Conservation (phyloP, 2,797 vertebrate genomes). For the Euphonia xanthogaster region DNA sequence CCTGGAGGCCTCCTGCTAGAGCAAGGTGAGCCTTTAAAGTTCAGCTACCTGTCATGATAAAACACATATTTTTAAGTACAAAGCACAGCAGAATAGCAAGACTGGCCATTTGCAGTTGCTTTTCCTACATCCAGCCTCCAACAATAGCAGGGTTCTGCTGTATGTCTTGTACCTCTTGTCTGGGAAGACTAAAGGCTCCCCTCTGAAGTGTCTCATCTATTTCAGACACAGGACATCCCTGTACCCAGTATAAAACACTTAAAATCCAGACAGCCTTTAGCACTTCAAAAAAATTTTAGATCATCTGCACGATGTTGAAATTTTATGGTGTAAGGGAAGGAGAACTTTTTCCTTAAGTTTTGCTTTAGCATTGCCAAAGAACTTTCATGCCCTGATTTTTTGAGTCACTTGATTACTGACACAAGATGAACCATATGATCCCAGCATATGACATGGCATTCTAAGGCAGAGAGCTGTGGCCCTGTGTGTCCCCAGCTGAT, state of each 20-base stretch:
- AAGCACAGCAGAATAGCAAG: neutral
- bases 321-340: neutral
- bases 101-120: neutral
- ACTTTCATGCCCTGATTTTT: neutral
- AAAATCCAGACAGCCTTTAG: neutral
- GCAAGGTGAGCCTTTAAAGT: neutral
- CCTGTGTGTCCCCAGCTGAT: neutral
- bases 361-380: neutral
- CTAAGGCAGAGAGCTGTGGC: neutral
- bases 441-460: fast-evolving
- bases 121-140: neutral
- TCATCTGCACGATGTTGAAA: neutral
- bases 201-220: neutral
- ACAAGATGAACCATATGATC: neutral
- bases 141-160: neutral
- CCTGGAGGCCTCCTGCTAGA: neutral
- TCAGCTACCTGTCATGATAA: neutral
- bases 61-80: neutral
- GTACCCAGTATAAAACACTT: neutral
- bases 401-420: neutral
- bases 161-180: neutral
- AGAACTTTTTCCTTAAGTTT: neutral
- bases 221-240: neutral
- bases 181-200: neutral
- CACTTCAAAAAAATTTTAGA: neutral